Evolutionary conservation across 2,113 vertebrate genomes (phyloP), one percentile per base, ranked within the genome.

Genomic region (Catharus minimus): DNA sequence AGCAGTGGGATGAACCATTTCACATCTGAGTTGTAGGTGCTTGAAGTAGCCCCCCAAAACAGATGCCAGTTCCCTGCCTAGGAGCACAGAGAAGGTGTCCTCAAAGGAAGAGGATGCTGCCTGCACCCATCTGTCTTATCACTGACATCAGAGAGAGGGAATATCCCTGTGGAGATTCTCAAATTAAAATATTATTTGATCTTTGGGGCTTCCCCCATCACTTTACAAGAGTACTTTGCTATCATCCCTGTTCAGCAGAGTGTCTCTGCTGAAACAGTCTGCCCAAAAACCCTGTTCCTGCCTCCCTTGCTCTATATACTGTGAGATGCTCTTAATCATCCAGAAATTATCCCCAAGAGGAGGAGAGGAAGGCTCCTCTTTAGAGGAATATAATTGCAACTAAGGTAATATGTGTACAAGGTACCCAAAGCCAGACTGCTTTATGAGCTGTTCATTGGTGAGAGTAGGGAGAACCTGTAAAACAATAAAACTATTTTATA

Each of bases 41-140:
- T 53, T 46, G 55, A 77, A 36, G 12, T 6, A 61, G 3, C 7
- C 8, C 56, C 36, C 36, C 44, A 52, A 67, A 74, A 44, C 8
- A 71, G 85, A 60, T 4, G 7, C 13, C 27, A 71, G 15, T 13
- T 80, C 68, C 30, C 30, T 24, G 38, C 7, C 36, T 15, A 11
- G 28, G 26, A 50, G 52, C 62, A 43, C 17, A 55, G 36, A 39
- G 22, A 53, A 43, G 32, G 44, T 27, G 26, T 56, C 60, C 44
- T 67, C 36, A 62, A 56, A 74, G 41, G 33, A 78, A 82, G 57
- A 66, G 14, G 13, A 26, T 2, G 26, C 43, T 57, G 4, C 33
- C 28, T 61, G 13, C 27, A 38, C 15, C 17, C 0, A 0, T 57
- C n/a, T 11, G 3, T 36, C 64, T 62, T 58, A 50, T 4, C 19